Evolutionary conservation across 2,113 vertebrate genomes (phyloP), one percentile per base, ranked within the genome.

Genomic region (Steatornis caripensis): DNA sequence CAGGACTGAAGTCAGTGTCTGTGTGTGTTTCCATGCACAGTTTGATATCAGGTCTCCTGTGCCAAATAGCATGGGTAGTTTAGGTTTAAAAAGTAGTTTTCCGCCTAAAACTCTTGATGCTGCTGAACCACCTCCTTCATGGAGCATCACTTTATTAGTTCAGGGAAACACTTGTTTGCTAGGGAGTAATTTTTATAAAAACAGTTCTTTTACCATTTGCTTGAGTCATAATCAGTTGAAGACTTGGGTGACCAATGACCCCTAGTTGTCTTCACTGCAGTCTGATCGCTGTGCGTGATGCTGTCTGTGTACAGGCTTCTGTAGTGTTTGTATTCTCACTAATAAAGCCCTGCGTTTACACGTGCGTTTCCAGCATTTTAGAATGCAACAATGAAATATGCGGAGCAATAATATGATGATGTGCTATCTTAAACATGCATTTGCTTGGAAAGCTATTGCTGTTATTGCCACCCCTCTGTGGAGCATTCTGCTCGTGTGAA

Each of bases 171-270:
- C 8, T 76, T 76, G 32, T 49, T 82, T 87, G 69, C 15, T 53
- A 34, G 13, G 26, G 41, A 87, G 57, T 66, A 61, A 27, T 32
- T 55, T 30, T 30, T 23, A 20, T 55, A 26, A 66, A 75, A 82
- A 3, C 26, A 37, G 12, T 43, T 79, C 6, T n/a, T 75, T 54
- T 48, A 51, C 37, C 15, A 18, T 82, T 92, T 64, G 18, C 16
- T 68, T 66, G 23, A 54, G 12, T 54, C 11, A 5, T 9, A 37
- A 29, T 21, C 5, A 30, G 23, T 10, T 69, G 66, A 29, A 41
- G 18, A 5, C 32, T 83, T 85, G 0, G 0, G 32, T 66, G 43
- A 57, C 16, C 68, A 61, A 1, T 39, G 45, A 37, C 20, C 8
- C 43, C 48, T 32, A 12, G 22, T 0, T 90, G 24, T 54, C 45